phyloP scores from a whole-genome alignment of 2,888 invertebrate species.

The Amiota minor region DNA sequence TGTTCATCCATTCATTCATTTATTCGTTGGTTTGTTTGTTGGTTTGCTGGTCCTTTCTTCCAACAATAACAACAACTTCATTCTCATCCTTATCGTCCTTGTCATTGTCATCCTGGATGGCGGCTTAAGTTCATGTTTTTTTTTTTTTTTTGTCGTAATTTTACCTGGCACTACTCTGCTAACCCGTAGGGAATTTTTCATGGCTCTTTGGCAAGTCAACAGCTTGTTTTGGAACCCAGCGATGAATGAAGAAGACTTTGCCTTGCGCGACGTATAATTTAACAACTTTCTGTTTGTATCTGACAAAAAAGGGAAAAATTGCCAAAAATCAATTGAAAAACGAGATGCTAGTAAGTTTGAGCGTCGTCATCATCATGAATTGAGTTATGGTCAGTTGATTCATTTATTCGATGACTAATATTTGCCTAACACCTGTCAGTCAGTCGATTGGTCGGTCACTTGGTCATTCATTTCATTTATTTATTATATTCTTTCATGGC shows the following conservation, averaged over 20 bases:
- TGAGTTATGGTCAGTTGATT: background rate
- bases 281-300: slow-evolving; percentile 46
- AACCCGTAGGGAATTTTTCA: slow-evolving; percentile 63
- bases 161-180: slow-evolving; percentile 50
- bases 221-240: slow-evolving; percentile 60
- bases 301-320: slow-evolving; percentile 54
- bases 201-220: slow-evolving; percentile 68
- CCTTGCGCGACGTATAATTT: slow-evolving; percentile 51
- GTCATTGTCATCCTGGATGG: slow-evolving; percentile 43
- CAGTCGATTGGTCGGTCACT: background rate
- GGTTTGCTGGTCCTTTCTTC: slow-evolving; percentile 11
- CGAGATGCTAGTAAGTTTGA: slow-evolving; percentile 53
- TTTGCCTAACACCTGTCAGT: slow-evolving; percentile 1
- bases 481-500: background rate
- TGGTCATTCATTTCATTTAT: background rate
- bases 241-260: too few relatives aligned
- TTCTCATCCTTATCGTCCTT: background rate
- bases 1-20: background rate
- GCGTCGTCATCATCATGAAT: background rate
- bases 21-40: background rate
- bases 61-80: slow-evolving; percentile 27
- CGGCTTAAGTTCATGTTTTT: slow-evolving; percentile 53
- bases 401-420: slow-evolving; percentile 10
- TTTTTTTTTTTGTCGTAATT: too few relatives aligned
- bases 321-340: slow-evolving; percentile 61